Base-by-base conservation (phyloP, 1,140 invertebrate species). In the Coptotermes formosanus region DNA sequence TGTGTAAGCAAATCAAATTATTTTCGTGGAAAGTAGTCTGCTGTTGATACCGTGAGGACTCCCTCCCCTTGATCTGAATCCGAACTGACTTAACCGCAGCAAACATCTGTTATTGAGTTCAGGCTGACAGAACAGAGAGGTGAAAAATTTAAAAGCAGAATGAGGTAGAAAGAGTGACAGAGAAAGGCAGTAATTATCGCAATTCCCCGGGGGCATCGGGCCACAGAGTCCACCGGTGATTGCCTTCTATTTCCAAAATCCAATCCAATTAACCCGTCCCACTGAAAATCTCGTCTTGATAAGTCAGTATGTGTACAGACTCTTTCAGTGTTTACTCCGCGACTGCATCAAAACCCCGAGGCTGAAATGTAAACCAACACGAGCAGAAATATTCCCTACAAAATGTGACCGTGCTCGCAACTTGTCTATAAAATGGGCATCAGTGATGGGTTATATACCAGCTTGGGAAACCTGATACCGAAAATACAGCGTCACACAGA, bases 111-210 rank as follows among this genome's bases (percentile, higher is more conserved):
- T 75, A 75, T 75, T 75, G 64, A 75, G 59, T 45, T 38, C 52
- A 52, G 23, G 85, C 44, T 44, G 52, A 84, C 12, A 30, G 30
- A 55, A 30, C 7, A 84, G 45, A 85, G 82, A 84, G 86, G 83
- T 45, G 43, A 82, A 84, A 48, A 86, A 86, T 55, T 55, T 52
- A 52, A 32, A 38, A 45, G 25, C 75, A 82, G 48, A 83, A 21
- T 75, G 16, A 52, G 48, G 44, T 1, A 82, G n/a, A 48, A 82
- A 86, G 38, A 52, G 21, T n/a, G 30, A 86, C 25, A 52, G 45
- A 38, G 69, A 82, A 82, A 69, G 69, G 44, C n/a, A 82, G 85
- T 64, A 86, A 82, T 75, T 75, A 75, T 75, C n/a, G 25, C 64
- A 75, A 30, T 75, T 75, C 64, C 64, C 64, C n/a, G 6, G 64